Base-by-base conservation (phyloP, 1,140 invertebrate species). In the Cherax destructor region DNA sequence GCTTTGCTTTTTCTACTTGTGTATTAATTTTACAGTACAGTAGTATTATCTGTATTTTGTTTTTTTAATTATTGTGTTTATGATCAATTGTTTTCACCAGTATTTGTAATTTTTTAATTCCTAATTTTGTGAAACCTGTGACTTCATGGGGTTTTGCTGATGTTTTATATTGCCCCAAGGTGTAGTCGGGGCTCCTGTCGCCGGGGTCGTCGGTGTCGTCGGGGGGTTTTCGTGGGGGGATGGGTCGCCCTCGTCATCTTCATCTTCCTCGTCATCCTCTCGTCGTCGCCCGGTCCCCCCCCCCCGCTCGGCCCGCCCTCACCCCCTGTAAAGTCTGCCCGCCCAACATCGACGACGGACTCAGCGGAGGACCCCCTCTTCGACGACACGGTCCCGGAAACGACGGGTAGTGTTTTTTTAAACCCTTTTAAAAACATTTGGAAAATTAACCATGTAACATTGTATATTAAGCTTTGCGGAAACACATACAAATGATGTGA, bases 301-400 rank as follows among this genome's bases (percentile, higher is more conserved):
- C 88, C 88, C 84, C 83, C 88, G 88, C 81, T 91, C 88, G 41
- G 88, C 83, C 74, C 88, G 24, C 88, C 88, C 88, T 91, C 88
- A 21, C 88, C 88, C n/a, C 88, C 88, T 91, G 47, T 91, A 24
- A 83, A 91, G 21, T 85, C 7, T 59, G 52, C 41, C 88, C 88
- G 11, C 18, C 88, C 65, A n/a, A 74, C 81, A 77, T 52, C 52
- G 13, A 65, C 13, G 88, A 91, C 59, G 88, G 85, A 52, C 69
- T 81, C 18, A 85, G 2, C 81, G n/a, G 74, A 85, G 79, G 88
- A 91, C n/a, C n/a, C 88, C 11, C 88, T 91, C 81, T 91, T 91
- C 81, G 88, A 91, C 59, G 88, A 91, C 81, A 74, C 88, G 47
- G 81, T 91, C 88, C 88, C 72, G 80, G 69, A 84, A 91, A 78